Evolutionary conservation across 2,888 invertebrate species (phyloP).

Genomic region (Mythimna lalbum): DNA sequence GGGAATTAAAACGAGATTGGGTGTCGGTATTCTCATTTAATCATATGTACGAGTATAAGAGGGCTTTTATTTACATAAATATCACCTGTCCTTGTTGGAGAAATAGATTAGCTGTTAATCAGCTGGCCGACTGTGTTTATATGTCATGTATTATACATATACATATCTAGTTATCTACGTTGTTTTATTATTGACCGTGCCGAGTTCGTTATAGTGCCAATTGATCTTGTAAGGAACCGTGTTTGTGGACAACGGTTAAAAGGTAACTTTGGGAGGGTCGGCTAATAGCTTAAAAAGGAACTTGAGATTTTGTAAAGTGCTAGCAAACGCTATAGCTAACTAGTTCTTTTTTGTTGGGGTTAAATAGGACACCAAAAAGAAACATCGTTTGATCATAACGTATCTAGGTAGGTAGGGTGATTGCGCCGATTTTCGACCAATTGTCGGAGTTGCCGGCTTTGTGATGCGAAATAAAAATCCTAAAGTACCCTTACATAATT

Average conservation of each 20-base stretch:
- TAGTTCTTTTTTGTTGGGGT: not conserved
- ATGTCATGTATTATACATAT: conserved; percentile 17
- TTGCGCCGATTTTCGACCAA: too few species aligned
- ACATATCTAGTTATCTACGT: conserved; percentile 13
- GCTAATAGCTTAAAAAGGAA: conserved; percentile 1
- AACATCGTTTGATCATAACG: too few species aligned
- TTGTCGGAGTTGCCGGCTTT: too few species aligned
- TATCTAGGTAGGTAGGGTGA: too few species aligned
- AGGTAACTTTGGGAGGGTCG: not conserved
- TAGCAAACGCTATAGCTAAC: not conserved
- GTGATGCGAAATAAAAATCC: too few species aligned
- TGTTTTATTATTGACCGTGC: conserved; percentile 6
- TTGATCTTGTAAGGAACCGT: not conserved
- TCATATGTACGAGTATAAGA: not conserved
- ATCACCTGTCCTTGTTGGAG: conserved; percentile 8
- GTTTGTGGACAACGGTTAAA: not conserved
- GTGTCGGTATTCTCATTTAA: not conserved
- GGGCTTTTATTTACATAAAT: conserved; percentile 1
- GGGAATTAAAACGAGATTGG: not conserved
- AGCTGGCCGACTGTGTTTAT: conserved; percentile 30
- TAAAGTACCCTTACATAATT: too few species aligned
- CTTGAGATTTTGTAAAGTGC: not conserved
- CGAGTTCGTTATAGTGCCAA: conserved; percentile 1
- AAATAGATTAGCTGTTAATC: conserved; percentile 21
- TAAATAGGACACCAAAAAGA: too few species aligned